Conservation (phyloP, 2,888 invertebrate genomes). For the Phyllotreta cruciferae region DNA sequence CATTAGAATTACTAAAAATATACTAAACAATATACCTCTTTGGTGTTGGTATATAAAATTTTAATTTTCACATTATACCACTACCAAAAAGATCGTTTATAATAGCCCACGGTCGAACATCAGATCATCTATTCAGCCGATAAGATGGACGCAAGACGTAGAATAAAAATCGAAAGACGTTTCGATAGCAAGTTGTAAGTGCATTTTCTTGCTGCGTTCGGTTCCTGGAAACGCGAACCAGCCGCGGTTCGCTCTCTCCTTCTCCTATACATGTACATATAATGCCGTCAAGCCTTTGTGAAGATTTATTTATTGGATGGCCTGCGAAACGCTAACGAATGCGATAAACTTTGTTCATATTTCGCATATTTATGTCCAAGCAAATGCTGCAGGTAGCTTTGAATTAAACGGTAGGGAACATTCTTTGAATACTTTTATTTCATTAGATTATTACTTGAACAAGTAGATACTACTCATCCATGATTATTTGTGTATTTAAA, state of each 20-base stretch:
- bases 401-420: no score
- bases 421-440: no score
- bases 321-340: slow-evolving; percentile 47
- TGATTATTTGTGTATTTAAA: no score
- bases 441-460: no score
- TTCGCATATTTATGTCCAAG: no score
- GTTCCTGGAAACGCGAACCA: slow-evolving; percentile 49
- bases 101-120: slow-evolving; percentile 27
- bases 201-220: slow-evolving; percentile 49
- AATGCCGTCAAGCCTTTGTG: not conserved
- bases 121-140: slow-evolving; percentile 29
- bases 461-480: no score
- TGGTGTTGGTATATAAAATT: not conserved
- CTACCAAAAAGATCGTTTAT: slow-evolving; percentile 13
- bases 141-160: slow-evolving; percentile 31
- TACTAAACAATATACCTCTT: no score
- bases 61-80: slow-evolving; percentile 42
- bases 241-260: slow-evolving; percentile 17
- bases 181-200: slow-evolving; percentile 47
- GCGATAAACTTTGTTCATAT: slow-evolving; percentile 36
- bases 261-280: not conserved
- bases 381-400: no score
- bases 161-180: slow-evolving; percentile 37
- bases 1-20: no score
- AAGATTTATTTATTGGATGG: slow-evolving; percentile 47